Percentiles rank a stretch among this genome's conserved stretches.
Conservation (phyloP, 1,140 invertebrate species). For the Bradynema listronoti region DNA sequence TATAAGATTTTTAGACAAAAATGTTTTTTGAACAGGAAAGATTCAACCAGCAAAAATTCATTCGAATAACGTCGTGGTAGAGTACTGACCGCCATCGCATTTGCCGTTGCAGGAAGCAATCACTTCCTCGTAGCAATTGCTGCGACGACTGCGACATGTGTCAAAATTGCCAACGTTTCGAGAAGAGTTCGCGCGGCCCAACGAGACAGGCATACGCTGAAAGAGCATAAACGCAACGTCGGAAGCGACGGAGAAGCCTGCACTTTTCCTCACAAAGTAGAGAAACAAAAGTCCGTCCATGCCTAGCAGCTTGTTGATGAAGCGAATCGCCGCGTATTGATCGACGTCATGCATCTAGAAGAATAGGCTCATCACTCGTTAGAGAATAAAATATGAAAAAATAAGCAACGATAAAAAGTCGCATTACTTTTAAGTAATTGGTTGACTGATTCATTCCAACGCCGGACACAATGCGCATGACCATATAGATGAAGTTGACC, state of each 20-base stretch:
- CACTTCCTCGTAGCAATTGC: too few relatives aligned
- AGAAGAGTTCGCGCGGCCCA: too few relatives aligned
- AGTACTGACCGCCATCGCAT: too few relatives aligned
- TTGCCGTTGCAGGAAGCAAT: too few relatives aligned
- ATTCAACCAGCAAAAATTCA: too few relatives aligned
- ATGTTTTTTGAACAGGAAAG: too few relatives aligned
- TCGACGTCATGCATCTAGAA: not conserved
- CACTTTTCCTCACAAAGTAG: slow-evolving; percentile 5
- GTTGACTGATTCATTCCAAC: not conserved
- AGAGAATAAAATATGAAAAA: not conserved
- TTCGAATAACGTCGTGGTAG: too few relatives aligned
- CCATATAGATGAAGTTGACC: not conserved
- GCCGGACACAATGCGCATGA: not conserved
- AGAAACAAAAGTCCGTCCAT: slow-evolving; percentile 5
- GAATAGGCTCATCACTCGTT: not conserved
- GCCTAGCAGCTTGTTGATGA: not conserved
- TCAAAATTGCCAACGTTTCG: too few relatives aligned
- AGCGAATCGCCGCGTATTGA: not conserved
- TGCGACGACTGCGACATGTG: too few relatives aligned
- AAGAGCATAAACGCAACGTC: not conserved
- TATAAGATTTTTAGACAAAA: too few relatives aligned
- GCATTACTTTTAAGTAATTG: not conserved
- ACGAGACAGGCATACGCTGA: too few relatives aligned
- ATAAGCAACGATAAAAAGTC: not conserved
- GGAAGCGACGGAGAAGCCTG: slow-evolving; percentile 3